Conservation (phyloP, 2,113 vertebrate species). For the Apistogramma diplotaenia region DNA sequence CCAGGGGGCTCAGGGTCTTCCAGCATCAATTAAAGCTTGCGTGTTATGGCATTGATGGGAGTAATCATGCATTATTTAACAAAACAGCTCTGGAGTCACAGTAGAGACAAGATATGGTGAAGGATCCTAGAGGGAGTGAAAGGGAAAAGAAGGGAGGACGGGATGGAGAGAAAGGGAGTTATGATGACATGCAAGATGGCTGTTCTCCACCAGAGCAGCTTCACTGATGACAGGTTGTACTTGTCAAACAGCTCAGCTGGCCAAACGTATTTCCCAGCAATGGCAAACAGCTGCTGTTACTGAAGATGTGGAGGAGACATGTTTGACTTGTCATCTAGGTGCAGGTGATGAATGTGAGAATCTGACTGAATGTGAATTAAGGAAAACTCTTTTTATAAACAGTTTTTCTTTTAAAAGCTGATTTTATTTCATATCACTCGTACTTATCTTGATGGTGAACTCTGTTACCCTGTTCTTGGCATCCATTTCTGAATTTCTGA, state of each 20-base stretch:
- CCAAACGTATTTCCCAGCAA: slow-evolving; percentile 2
- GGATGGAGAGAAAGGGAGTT: not conserved
- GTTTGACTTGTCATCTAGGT: slow-evolving; percentile 39
- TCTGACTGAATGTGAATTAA: not conserved
- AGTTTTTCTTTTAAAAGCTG: not conserved
- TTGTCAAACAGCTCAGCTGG: not conserved
- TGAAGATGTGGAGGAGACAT: slow-evolving; percentile 12
- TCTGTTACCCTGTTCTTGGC: not conserved
- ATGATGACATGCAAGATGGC: not conserved
- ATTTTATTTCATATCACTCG: not conserved
- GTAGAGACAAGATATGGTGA: slow-evolving; percentile 5
- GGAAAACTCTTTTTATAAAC: too few species aligned
- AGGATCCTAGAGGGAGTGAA: slow-evolving; percentile 12
- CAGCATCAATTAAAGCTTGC: slow-evolving; percentile 44
- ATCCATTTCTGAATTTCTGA: not conserved
- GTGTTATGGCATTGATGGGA: slow-evolving; percentile 47
- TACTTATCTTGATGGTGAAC: not conserved
- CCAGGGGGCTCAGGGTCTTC: slow-evolving; percentile 14
- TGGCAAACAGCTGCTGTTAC: slow-evolving; percentile 31
- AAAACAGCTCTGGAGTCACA: slow-evolving; percentile 7
- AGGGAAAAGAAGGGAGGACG: not conserved
- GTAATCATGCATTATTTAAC: slow-evolving; percentile 56
- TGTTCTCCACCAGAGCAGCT: not conserved
- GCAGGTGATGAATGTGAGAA: slow-evolving; percentile 24
- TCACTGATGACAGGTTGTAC: not conserved